Base-by-base conservation (phyloP, 2,888 invertebrate species). In the Cremastobaeus sp. region DNA sequence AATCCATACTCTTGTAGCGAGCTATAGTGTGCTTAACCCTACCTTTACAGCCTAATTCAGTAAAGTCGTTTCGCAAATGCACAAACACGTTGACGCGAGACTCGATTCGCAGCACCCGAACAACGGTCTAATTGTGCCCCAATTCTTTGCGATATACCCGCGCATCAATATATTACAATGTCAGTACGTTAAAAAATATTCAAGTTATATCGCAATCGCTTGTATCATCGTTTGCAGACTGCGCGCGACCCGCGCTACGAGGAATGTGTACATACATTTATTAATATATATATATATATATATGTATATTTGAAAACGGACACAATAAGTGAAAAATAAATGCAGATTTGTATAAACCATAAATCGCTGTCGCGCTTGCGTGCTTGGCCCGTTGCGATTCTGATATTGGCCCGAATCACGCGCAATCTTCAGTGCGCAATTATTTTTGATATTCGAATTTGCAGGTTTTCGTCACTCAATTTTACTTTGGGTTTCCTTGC, bases 11-110 rank as follows among this genome's bases (percentile, higher is more conserved):
- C 69, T 74, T 60, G 35, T 65, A 74, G 74, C 75, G 68, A 75
- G 75, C 65, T 68, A 71, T 70, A 68, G 57, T 75, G 66, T 66
- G 66, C 64, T 75, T 74, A 71, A 66, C 45, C 20, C 75, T 74
- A 74, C 50, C 66, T 74, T 74, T 74, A 74, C 74, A 74, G 74
- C 74, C 74, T 74, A 74, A 57, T 70, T 64, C 70, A 66, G 65
- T 74, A 70, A 48, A 70, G 45, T 68, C 64, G 28, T 70, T 64
- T 60, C 50, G 55, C 74, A 70, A 74, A 66, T 66, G 70, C 66
- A 65, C 70, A 70, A 60, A 74, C 70, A 70, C 74, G 62, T 47
- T 43, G 43, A 52, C 30, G 59, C 65, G 65, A 59, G 71, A 71
- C 59, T 43, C 66, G 60, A 59, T 70, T 69, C 65, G 59, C 59